Evolutionary conservation across 2,797 vertebrate genomes (phyloP), one percentile per base, ranked within the genome.

Genomic region (Austrolebias charrua): DNA sequence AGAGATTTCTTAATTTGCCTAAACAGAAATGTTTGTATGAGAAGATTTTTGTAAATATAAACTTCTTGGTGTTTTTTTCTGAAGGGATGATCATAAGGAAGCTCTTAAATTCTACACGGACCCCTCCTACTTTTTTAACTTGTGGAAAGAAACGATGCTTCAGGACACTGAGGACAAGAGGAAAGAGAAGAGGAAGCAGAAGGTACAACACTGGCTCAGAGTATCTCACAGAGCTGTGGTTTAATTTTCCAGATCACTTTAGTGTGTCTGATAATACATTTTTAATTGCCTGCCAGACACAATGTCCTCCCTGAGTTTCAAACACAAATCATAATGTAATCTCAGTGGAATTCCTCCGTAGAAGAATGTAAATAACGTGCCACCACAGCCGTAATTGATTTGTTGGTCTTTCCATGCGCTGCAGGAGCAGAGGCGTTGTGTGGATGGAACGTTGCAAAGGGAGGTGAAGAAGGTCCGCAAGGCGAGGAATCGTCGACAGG

Each of bases 401-500:
- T 19, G 14, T 66, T 15, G 7, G 13, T 79, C 50, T 58, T 19
- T 56, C 54, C 79, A 56, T 74, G 56, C 31, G 55, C 77, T 48
- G 71, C 67, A 99, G 98, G 96, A 99, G 86, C 96, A 98, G 93
- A 96, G 94, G 60, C 95, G 95, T 58, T 90, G 91, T 73, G 92
- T 98, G 89, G 98, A 98, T 63, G 96, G 96, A 77, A 98, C 97
- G 3, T 89, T 98, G 67, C 97, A 97, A 83, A 95, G 98, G 71
- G 97, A 99, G 93, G 97, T 99, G 85, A 99, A 98, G 94, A 99
- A 98, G 88, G 96, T 99, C 85, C 94, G 98, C 68, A 99, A 99
- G 92, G 98, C 98, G 46, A 94, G 97, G 67, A 99, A 99, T 93
- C 96, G 98, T 86, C 94, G 97, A n/a, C 97, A 99, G 87, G 98